A percentile compares a stretch with the other conserved stretches of the same genome.
phyloP scores from a whole-genome alignment of 2,113 vertebrate genomes.

The Sciurus niger region DNA sequence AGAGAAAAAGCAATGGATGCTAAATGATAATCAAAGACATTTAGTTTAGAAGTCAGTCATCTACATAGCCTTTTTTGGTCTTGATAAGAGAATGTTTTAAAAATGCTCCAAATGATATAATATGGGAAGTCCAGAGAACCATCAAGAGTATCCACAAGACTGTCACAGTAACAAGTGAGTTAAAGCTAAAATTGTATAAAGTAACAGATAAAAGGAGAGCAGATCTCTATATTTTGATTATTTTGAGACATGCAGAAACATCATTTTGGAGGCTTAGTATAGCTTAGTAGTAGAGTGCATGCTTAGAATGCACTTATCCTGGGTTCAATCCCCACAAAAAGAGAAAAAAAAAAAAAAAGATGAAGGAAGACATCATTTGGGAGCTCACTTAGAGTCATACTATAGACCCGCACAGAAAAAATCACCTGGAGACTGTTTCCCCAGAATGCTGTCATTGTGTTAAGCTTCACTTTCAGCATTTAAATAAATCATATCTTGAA shows the following conservation, averaged over 20 bases:
- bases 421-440: constrained; percentile 13
- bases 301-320: too few species aligned
- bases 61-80: not conserved
- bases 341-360: too few species aligned
- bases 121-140: not conserved
- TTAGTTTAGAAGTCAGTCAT: not conserved
- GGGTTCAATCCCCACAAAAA: too few species aligned
- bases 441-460: not conserved
- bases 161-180: not conserved
- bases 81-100: not conserved
- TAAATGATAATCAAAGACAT: not conserved
- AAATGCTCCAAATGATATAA: not conserved
- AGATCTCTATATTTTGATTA: not conserved
- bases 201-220: not conserved
- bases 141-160: not conserved
- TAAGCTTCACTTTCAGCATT: constrained; percentile 9
- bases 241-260: not conserved
- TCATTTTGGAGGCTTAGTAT: not conserved
- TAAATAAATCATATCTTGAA: not conserved
- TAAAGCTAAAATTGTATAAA: constrained; percentile 3
- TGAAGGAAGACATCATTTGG: not conserved
- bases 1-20: not conserved
- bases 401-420: not conserved
- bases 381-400: not conserved
- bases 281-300: too few species aligned